Percentiles rank a stretch among this genome's conserved stretches.
Evolutionary conservation across 37 sponge, comb jelly and placozoan genomes (phyloP).

Genomic region (Crambe crambe): DNA sequence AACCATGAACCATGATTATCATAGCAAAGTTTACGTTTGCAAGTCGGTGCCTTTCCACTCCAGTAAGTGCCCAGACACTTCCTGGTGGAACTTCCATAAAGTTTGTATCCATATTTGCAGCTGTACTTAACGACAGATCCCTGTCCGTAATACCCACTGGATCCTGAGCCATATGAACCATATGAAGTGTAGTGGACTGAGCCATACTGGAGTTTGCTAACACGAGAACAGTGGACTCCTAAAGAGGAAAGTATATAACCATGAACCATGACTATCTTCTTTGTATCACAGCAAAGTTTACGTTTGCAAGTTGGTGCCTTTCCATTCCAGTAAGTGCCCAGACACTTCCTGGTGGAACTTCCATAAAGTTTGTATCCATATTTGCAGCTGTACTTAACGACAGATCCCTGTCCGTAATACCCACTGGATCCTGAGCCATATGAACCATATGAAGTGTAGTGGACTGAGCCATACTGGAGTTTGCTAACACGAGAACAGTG

Average conservation of each 20-base stretch:
- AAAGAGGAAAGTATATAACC: neutral
- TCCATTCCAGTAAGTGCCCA: slow-evolving; percentile 47
- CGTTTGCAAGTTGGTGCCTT: slow-evolving; percentile 46
- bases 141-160: neutral
- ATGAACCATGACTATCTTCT: neutral
- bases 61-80: slow-evolving; percentile 38
- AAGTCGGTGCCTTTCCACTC: slow-evolving; percentile 53
- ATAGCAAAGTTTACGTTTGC: slow-evolving; percentile 36
- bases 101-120: slow-evolving; percentile 35
- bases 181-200: neutral
- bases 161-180: neutral
- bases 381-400: slow-evolving; percentile 43
- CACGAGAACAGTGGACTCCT: neutral
- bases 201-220: neutral
- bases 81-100: slow-evolving; percentile 20
- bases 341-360: slow-evolving; percentile 15
- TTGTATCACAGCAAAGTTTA: slow-evolving; percentile 17
- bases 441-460: neutral
- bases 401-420: neutral
- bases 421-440: slow-evolving; percentile 3
- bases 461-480: neutral
- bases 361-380: slow-evolving; percentile 38
- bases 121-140: slow-evolving; percentile 22
- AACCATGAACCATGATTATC: neutral
- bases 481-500: neutral